Conservation (phyloP, 1,140 invertebrate genomes). For the Anadara kagoshimensis region DNA sequence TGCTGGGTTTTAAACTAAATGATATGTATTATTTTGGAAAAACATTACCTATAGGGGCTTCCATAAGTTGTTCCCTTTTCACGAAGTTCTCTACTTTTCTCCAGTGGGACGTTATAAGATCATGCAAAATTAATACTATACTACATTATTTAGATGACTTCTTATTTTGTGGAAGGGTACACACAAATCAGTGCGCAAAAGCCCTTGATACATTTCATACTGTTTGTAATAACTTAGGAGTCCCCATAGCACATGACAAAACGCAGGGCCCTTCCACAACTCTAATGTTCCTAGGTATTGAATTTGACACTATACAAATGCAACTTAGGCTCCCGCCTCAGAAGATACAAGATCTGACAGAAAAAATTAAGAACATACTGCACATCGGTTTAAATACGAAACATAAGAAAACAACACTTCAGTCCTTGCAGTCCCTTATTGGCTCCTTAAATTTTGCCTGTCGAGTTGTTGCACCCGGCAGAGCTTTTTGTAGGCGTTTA, state of each 20-base stretch:
- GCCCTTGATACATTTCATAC: not conserved
- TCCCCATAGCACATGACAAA: constrained; percentile 1
- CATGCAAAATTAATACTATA: not conserved
- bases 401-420: constrained; percentile 8
- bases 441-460: constrained; percentile 40
- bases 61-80: constrained; percentile 8
- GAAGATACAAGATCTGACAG: not conserved
- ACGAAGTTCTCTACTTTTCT: constrained; percentile 9
- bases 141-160: constrained; percentile 31
- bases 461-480: constrained; percentile 15
- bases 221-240: not conserved
- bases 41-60: constrained; percentile 13
- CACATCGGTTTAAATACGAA: not conserved
- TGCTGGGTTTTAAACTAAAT: constrained; percentile 15
- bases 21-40: constrained; percentile 28
- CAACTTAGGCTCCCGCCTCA: not conserved
- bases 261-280: not conserved
- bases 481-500: constrained; percentile 30
- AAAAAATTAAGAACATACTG: too few relatives aligned
- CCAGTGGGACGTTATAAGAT: not conserved
- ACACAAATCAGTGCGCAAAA: not conserved
- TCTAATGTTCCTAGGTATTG: not conserved
- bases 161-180: not conserved
- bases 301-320: constrained; percentile 6
- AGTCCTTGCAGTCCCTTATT: constrained; percentile 27